Evolutionary conservation across 2,888 invertebrate genomes (phyloP).

Genomic region (Andrena bucephala): DNA sequence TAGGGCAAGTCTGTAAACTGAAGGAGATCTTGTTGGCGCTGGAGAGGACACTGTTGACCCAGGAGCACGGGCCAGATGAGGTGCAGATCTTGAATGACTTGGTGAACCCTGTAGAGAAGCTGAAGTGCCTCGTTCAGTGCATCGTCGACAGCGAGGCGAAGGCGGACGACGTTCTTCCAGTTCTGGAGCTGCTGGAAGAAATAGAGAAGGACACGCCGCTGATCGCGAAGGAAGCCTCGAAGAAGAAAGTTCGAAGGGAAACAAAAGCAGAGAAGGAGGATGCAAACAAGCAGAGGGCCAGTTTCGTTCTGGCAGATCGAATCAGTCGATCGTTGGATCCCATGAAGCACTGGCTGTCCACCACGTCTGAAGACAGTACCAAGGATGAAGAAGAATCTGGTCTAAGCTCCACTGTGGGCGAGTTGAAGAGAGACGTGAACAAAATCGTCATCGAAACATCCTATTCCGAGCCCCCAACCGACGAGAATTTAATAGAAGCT

Average conservation of each 20-base stretch:
- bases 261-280: constrained; percentile 22
- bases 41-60: constrained; percentile 75
- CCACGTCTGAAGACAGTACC: constrained; percentile 67
- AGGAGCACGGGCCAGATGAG: constrained; percentile 73
- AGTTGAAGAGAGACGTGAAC: constrained; percentile 70
- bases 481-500: constrained; percentile 73
- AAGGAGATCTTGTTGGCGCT: constrained; percentile 76
- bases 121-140: constrained; percentile 71
- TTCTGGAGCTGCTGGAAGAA: constrained; percentile 78
- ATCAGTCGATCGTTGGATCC: constrained; percentile 70
- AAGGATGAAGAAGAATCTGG: constrained; percentile 64
- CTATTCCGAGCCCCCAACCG: constrained; percentile 76
- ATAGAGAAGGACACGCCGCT: constrained; percentile 76
- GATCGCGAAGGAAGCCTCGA: constrained; percentile 73
- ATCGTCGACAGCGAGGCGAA: constrained; percentile 64
- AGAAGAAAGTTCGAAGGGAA: constrained; percentile 62
- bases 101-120: constrained; percentile 72
- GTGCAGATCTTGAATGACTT: constrained; percentile 74
- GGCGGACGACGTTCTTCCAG: constrained; percentile 59
- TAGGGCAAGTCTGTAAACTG: constrained; percentile 74
- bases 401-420: constrained; percentile 67
- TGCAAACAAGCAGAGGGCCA: not conserved
- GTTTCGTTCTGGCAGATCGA: constrained; percentile 43
- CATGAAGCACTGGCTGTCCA: constrained; percentile 73
- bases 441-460: constrained; percentile 76